Evolutionary conservation across 2,888 invertebrate genomes (phyloP).

Genomic region (Dryobota labecula): DNA sequence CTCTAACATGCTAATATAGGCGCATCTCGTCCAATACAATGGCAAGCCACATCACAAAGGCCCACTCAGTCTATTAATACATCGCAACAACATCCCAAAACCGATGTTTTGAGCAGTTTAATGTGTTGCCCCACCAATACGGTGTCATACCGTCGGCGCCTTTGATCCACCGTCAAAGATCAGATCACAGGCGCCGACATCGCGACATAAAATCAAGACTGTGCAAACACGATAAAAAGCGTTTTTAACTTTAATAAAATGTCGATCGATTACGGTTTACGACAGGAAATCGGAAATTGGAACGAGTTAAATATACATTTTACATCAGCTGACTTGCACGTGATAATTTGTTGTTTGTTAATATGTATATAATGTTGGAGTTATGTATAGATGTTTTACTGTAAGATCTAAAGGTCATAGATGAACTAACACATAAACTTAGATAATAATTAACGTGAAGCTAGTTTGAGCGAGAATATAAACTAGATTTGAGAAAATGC

Average conservation of each 20-base stretch:
- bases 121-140: slow-evolving; percentile 89
- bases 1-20: slow-evolving; percentile 7
- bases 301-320: slow-evolving; percentile 46
- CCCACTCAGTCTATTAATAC: slow-evolving; percentile 68
- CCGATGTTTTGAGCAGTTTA: slow-evolving; percentile 73
- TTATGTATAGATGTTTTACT: slow-evolving; percentile 20
- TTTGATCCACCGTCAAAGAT: slow-evolving; percentile 85
- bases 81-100: slow-evolving; percentile 64
- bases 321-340: slow-evolving; percentile 48
- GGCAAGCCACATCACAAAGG: slow-evolving; percentile 52
- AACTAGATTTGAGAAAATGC: background rate
- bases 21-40: slow-evolving; percentile 37
- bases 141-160: slow-evolving; percentile 81
- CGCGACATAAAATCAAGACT: slow-evolving; percentile 71
- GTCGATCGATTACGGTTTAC: slow-evolving; percentile 72
- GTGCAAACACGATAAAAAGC: slow-evolving; percentile 73
- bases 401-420: slow-evolving; percentile 18
- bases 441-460: background rate
- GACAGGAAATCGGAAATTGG: slow-evolving; percentile 71
- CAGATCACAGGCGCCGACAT: slow-evolving; percentile 71
- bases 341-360: slow-evolving; percentile 35
- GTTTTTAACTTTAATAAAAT: slow-evolving; percentile 68
- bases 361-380: slow-evolving; percentile 5
- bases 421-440: background rate
- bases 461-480: background rate